Conservation (phyloP, 2,113 vertebrate species). For the Brevimyrus niger region DNA sequence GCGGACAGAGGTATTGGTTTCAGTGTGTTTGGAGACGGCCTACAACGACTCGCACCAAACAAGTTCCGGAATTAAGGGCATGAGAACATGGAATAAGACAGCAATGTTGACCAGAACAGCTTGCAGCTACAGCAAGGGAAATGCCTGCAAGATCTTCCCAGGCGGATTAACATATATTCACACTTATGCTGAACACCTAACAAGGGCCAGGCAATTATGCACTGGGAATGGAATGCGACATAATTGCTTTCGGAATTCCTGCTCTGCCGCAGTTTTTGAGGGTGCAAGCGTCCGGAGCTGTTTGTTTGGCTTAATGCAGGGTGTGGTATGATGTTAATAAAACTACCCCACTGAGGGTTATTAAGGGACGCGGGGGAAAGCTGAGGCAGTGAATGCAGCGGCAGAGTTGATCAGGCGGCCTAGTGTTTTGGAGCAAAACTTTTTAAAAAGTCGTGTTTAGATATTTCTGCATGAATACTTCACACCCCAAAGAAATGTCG, state of each 20-base stretch:
- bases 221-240: not conserved
- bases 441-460: conserved; percentile 17
- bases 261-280: not conserved
- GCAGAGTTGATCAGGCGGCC: not conserved
- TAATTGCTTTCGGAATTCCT: conserved; percentile 4
- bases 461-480: conserved; percentile 18
- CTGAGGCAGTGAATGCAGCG: not conserved
- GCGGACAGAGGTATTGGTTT: not conserved
- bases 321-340: conserved; percentile 1
- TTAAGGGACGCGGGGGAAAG: conserved; percentile 9
- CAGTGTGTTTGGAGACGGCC: not conserved
- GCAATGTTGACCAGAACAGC: conserved; percentile 3
- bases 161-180: conserved; percentile 7
- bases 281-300: not conserved
- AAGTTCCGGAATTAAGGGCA: conserved; percentile 12
- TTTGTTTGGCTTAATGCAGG: conserved; percentile 22
- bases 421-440: not conserved
- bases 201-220: conserved; percentile 6
- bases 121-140: not conserved
- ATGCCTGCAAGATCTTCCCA: not conserved
- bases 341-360: not conserved
- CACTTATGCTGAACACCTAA: conserved; percentile 15
- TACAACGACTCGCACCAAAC: not conserved
- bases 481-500: not conserved
- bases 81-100: conserved; percentile 20